Evolutionary conservation across 2,888 invertebrate genomes (phyloP).

Genomic region (Cryptocephalus primarius): DNA sequence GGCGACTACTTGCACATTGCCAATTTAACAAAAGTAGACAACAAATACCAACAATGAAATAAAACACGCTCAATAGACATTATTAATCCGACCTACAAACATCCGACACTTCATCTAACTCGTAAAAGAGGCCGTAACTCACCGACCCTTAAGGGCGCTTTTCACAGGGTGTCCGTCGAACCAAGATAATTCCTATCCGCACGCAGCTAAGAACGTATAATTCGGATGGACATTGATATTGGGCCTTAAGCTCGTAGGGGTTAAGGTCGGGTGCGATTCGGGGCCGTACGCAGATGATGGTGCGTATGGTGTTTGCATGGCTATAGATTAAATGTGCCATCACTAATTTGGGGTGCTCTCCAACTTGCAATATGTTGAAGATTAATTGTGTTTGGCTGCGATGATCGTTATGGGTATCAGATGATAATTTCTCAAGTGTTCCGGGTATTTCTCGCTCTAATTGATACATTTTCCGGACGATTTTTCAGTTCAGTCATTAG

Average conservation of each 20-base stretch:
- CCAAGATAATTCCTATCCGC: conserved; percentile 33
- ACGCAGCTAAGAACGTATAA: conserved; percentile 32
- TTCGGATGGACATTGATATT: conserved; percentile 36
- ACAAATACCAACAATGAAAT: conserved; percentile 40
- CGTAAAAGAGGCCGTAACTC: conserved; percentile 12
- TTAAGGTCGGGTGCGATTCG: conserved; percentile 6
- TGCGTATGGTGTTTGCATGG: conserved; percentile 33
- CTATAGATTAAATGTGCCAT: conserved; percentile 39
- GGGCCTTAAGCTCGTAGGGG: conserved; percentile 2
- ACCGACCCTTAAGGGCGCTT: conserved; percentile 8
- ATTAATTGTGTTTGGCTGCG: conserved; percentile 29
- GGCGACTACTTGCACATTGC: conserved; percentile 37
- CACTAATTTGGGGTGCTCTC: conserved; percentile 37
- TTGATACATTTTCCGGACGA: no score
- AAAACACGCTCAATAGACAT: conserved; percentile 41
- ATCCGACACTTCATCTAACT: conserved; percentile 29
- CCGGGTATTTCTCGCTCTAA: no score
- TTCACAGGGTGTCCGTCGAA: conserved; percentile 19
- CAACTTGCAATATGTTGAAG: conserved; percentile 30
- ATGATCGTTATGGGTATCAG: conserved; percentile 27
- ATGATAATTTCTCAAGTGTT: conserved; percentile 26
- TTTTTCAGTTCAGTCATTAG: no score
- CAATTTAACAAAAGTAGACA: conserved; percentile 37
- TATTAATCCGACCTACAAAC: conserved; percentile 37
- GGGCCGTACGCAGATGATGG: conserved; percentile 25